Percentiles rank a stretch among this genome's conserved stretches.
These are phyloP conservation scores for Leptobrachium ailaonicum DNA, from an alignment of 2,113 vertebrate genomes.

Conservation along the genomic window DNA sequence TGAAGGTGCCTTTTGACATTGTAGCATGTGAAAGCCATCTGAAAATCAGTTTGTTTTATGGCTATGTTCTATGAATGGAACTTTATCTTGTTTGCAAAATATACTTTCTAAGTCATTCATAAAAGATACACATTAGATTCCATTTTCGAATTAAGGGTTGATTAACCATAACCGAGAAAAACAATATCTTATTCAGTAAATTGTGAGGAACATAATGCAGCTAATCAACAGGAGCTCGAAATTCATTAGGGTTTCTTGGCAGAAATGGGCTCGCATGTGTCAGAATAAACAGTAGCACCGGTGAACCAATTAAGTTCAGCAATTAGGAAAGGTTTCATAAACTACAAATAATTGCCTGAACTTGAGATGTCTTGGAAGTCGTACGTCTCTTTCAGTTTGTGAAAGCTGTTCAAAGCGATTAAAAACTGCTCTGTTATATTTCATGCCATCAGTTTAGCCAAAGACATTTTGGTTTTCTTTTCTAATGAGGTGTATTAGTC, in stretches of 20 bases:
- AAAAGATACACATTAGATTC: not conserved
- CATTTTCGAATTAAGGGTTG: not conserved
- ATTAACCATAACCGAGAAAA: not conserved
- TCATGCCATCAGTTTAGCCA: slow-evolving; percentile 55
- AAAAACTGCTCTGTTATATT: slow-evolving; percentile 58
- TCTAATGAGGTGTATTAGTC: slow-evolving; percentile 71
- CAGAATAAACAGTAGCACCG: slow-evolving; percentile 35
- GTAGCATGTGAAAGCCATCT: no score
- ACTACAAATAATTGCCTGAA: slow-evolving; percentile 18
- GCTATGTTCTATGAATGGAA: no score
- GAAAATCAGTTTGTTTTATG: no score
- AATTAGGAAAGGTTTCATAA: slow-evolving; percentile 15
- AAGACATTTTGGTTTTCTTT: slow-evolving; percentile 59
- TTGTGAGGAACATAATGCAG: not conserved
- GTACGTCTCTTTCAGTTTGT: not conserved
- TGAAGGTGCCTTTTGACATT: no score
- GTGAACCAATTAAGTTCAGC: slow-evolving; percentile 20
- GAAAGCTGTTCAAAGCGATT: slow-evolving; percentile 52
- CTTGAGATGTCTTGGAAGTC: slow-evolving; percentile 29
- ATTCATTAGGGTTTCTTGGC: not conserved
- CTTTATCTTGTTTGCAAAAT: no score
- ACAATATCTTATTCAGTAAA: slow-evolving; percentile 3
- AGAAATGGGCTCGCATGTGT: slow-evolving; percentile 22
- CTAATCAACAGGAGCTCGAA: not conserved
- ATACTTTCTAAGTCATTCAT: not conserved